A percentile compares a stretch with the other conserved stretches of the same genome.
Evolutionary conservation across 1,140 invertebrate species (phyloP).

Genomic region (Drosophila kanapiae): DNA sequence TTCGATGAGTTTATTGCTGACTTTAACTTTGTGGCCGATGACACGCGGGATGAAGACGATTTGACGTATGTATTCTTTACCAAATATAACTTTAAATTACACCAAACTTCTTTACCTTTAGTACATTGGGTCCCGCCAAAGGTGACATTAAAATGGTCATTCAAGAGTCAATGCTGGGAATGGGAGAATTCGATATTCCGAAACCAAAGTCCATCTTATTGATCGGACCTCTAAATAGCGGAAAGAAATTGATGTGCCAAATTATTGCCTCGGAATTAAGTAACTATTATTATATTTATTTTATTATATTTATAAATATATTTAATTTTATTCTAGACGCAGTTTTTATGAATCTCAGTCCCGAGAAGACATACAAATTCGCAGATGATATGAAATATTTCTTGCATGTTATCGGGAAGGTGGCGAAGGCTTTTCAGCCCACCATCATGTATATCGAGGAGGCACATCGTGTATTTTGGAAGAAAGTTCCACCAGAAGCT

Average conservation of each 20-base stretch:
- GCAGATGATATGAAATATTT: slow-evolving; percentile 87
- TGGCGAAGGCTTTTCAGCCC: slow-evolving; percentile 90
- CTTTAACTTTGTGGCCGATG: slow-evolving; percentile 88
- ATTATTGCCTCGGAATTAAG: slow-evolving; percentile 92
- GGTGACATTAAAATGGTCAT: slow-evolving; percentile 88
- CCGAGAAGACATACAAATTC: slow-evolving; percentile 91
- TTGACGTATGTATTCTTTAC: slow-evolving; percentile 61
- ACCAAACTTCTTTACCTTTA: slow-evolving; percentile 29
- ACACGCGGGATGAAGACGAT: slow-evolving; percentile 83
- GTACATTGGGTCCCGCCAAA: slow-evolving; percentile 87
- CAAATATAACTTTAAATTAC: not conserved
- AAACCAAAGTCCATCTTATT: slow-evolving; percentile 92
- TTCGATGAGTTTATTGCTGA: slow-evolving; percentile 91
- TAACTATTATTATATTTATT: not conserved
- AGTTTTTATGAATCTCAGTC: slow-evolving; percentile 93
- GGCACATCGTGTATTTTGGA: slow-evolving; percentile 93
- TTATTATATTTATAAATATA: too few relatives aligned
- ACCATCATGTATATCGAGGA: slow-evolving; percentile 92
- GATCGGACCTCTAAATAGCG: slow-evolving; percentile 90
- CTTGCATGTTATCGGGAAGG: slow-evolving; percentile 84
- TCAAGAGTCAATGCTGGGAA: slow-evolving; percentile 82
- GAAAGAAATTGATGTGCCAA: slow-evolving; percentile 92
- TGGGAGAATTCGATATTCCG: slow-evolving; percentile 89
- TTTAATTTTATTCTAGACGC: slow-evolving; percentile 85
- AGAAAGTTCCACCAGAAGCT: slow-evolving; percentile 87